Conservation (phyloP, 2,888 invertebrate species). For the Andrena trimmerana region DNA sequence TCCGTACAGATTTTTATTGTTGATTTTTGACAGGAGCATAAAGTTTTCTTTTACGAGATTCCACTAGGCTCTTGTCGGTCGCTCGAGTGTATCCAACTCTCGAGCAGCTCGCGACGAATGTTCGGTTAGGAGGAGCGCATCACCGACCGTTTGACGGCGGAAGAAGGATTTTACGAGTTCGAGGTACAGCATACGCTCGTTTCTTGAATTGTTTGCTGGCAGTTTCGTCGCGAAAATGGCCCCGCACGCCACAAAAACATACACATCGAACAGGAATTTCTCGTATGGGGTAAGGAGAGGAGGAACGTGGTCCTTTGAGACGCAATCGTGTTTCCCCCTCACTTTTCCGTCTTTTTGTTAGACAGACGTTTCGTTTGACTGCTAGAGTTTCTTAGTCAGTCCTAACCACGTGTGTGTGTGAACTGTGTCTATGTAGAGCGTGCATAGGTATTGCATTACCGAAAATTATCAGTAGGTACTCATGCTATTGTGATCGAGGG, state of each 20-base stretch:
- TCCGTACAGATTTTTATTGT: conserved; percentile 36
- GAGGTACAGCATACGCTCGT: background rate
- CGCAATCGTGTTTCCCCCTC: conserved; percentile 6
- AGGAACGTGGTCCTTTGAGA: background rate
- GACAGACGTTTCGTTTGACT: no score
- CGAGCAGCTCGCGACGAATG: background rate
- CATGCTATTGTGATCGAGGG: no score
- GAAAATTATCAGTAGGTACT: no score
- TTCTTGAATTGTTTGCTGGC: conserved; percentile 3
- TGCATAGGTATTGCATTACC: no score
- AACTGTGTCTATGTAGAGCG: no score
- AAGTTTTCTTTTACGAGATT: conserved; percentile 2
- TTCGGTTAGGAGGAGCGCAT: background rate
- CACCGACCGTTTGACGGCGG: background rate
- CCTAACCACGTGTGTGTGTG: no score
- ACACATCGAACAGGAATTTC: background rate
- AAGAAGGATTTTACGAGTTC: conserved; percentile 14
- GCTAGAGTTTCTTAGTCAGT: no score
- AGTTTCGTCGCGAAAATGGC: background rate
- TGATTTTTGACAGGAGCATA: conserved; percentile 15
- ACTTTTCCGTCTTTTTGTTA: background rate
- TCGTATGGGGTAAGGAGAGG: background rate
- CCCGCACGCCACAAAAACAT: background rate
- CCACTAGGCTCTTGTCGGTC: background rate
- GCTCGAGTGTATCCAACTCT: background rate